phyloP scores from a whole-genome alignment of 2,113 vertebrate species.

The Elanoides forficatus region DNA sequence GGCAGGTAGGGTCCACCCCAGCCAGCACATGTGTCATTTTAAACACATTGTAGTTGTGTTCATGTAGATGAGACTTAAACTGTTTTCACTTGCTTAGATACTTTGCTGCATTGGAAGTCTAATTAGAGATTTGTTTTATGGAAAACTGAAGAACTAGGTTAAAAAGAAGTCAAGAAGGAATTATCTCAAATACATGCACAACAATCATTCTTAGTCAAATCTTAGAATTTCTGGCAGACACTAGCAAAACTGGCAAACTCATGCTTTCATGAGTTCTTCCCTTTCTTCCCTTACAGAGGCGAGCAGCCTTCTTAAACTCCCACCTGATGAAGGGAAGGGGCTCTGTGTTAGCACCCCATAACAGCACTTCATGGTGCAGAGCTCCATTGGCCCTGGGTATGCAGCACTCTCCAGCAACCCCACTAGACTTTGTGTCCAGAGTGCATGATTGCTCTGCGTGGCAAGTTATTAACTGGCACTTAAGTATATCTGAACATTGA shows the following conservation, averaged over 20 bases:
- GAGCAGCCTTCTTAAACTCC: background rate
- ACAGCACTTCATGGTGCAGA: background rate
- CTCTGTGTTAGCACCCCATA: background rate
- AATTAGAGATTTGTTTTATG: background rate
- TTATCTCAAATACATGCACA: background rate
- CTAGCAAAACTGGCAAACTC: background rate
- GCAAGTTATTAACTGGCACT: slow-evolving; percentile 3
- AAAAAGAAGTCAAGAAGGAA: background rate
- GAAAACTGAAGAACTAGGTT: background rate
- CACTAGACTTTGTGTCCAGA: background rate
- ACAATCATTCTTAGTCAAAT: background rate
- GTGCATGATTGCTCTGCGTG: background rate
- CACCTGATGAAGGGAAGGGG: background rate
- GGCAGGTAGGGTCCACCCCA: background rate
- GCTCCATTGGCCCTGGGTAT: background rate
- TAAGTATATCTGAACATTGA: background rate
- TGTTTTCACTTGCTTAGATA: background rate
- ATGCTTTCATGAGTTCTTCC: background rate
- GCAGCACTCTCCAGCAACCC: background rate
- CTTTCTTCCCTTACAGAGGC: background rate
- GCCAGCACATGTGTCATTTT: background rate
- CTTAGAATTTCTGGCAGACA: background rate
- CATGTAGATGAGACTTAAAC: background rate
- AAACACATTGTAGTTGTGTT: background rate
- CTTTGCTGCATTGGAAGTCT: background rate